Percentiles rank a stretch among this genome's conserved stretches.
These are phyloP conservation scores for Aleiodes sp. DNA, from an alignment of 1,140 invertebrate species.

Conservation along the genomic window DNA sequence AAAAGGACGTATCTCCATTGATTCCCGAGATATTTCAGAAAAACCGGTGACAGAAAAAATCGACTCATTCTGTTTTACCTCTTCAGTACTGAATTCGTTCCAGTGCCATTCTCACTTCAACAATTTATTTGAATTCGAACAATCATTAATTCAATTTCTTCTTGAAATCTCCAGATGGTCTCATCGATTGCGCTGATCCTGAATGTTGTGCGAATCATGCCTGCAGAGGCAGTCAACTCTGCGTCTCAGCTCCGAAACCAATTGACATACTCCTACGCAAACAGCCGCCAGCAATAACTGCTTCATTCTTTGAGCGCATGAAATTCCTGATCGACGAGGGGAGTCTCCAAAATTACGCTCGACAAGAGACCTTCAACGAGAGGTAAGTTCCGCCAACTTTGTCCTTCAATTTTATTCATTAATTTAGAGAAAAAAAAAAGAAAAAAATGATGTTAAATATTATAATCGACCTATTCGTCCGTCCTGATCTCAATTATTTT, in stretches of 20 bases:
- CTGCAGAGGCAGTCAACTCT: conserved; percentile 87
- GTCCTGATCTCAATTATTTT: conserved; percentile 13
- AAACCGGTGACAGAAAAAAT: no score
- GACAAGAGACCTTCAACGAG: conserved; percentile 94
- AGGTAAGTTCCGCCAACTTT: conserved; percentile 75
- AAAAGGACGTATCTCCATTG: no score
- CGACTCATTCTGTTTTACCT: no score
- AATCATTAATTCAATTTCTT: conserved; percentile 30
- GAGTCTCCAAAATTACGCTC: conserved; percentile 95
- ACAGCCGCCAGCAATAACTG: conserved; percentile 94
- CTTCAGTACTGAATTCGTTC: no score
- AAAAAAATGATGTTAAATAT: conserved; percentile 12
- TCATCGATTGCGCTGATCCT: conserved; percentile 96
- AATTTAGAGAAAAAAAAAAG: background rate
- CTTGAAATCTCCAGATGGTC: conserved; percentile 78
- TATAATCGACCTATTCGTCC: conserved; percentile 7
- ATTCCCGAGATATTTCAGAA: no score
- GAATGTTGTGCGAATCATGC: conserved; percentile 89
- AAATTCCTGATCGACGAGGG: conserved; percentile 98
- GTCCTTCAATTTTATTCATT: background rate
- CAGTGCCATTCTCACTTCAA: no score
- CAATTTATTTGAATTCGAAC: background rate
- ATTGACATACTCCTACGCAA: conserved; percentile 93
- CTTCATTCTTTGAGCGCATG: conserved; percentile 98
- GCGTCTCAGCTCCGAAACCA: conserved; percentile 91